Base-by-base conservation (phyloP, 2,113 vertebrate species). In the Noturus placidus region DNA sequence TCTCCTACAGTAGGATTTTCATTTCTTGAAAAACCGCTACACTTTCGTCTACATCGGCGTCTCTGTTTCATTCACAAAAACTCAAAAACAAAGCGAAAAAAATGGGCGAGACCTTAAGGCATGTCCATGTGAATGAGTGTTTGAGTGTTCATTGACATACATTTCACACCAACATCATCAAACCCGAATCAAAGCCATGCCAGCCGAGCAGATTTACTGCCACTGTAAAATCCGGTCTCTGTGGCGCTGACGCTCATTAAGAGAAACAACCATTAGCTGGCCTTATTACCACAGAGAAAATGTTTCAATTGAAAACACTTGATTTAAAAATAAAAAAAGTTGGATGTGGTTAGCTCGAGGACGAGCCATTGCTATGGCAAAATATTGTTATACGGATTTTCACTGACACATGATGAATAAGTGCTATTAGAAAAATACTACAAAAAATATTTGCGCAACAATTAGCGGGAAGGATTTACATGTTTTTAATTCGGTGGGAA, bases 361-460 rank as follows among this genome's bases (percentile, higher is more conserved):
- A 82, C 65, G 69, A 83, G 80, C 54, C 86, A 65, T 84, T 61
- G 77, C 86, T 8, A 46, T 63, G 86, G 89, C 76, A 86, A 76
- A 90, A 92, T 90, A 88, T 85, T 79, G 89, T 85, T 88, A 80
- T 89, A 89, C 59, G 50, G 54, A 63, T 83, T 46, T 82, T 87
- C 84, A 74, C 57, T 89, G 86, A 92, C 91, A 92, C 91, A 90
- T 92, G 91, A 93, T 91, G 92, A 92, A 94, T 92, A 91, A 61
- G 52, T 89, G 87, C 91, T 91, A 93, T 95, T 93, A 93, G 88
- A 87, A 88, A 92, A 91, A 89, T 89, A 93, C 91, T 89, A 59
- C 87, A 85, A 86, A 88, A 92, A 91, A 93, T 92, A 93, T 94
- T 94, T 93, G 89, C 84, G 85, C 77, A 91, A 85, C 92, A 93